phyloP scores from a whole-genome alignment of 2,888 invertebrate genomes.

The Melolontha melolontha region DNA sequence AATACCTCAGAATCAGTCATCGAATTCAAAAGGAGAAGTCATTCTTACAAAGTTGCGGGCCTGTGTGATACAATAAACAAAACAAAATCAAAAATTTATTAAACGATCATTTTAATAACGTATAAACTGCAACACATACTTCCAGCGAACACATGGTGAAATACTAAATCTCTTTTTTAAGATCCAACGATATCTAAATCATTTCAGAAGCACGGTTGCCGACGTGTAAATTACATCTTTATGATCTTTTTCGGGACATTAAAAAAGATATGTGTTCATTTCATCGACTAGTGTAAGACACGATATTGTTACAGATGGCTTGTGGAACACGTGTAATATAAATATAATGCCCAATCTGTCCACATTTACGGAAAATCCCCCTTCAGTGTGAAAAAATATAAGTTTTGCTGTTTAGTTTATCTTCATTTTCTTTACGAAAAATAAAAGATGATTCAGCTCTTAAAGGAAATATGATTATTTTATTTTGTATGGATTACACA shows the following conservation, averaged over 20 bases:
- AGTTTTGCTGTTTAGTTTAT: slow-evolving; percentile 20
- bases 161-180: slow-evolving; percentile 20
- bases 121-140: neutral
- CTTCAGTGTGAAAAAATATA: slow-evolving; percentile 11
- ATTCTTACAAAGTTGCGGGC: no score
- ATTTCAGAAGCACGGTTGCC: slow-evolving; percentile 6
- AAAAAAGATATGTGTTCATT: slow-evolving; percentile 44
- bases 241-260: slow-evolving; percentile 39
- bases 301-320: slow-evolving; percentile 42
- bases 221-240: slow-evolving; percentile 44
- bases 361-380: slow-evolving; percentile 44
- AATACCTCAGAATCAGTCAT: no score
- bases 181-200: slow-evolving; percentile 18
- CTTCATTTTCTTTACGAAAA: slow-evolving; percentile 9
- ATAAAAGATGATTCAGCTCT: neutral
- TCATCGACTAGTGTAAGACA: slow-evolving; percentile 37
- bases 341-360: slow-evolving; percentile 46
- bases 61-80: neutral
- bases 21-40: no score
- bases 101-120: no score
- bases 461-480: no score
- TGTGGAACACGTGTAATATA: slow-evolving; percentile 43
- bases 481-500: no score
- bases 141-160: neutral
- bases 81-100: no score